Evolutionary conservation across 1,140 invertebrate genomes (phyloP).

Genomic region (Macrostomum lignano): DNA sequence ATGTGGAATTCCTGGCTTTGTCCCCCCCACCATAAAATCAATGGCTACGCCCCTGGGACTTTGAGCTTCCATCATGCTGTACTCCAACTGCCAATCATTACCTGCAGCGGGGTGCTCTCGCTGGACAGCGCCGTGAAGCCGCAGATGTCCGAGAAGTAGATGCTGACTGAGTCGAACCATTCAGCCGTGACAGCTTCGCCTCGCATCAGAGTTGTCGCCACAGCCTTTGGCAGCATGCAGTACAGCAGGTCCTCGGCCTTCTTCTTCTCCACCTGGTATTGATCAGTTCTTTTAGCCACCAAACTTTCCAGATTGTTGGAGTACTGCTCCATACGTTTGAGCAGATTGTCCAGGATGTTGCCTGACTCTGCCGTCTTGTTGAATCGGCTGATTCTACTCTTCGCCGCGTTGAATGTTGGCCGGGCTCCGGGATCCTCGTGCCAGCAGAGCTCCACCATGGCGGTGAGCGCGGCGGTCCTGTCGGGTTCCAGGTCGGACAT

Average conservation of each 20-base stretch:
- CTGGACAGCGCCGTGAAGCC: conserved; percentile 72
- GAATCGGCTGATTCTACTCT: too few species aligned
- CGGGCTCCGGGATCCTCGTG: too few species aligned
- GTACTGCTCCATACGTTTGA: conserved; percentile 92
- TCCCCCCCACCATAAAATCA: too few species aligned
- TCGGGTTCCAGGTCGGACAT: too few species aligned
- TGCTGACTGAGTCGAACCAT: conserved; percentile 68
- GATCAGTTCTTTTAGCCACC: conserved; percentile 71
- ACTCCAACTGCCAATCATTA: too few species aligned
- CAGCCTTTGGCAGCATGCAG: conserved; percentile 61
- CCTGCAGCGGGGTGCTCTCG: conserved; percentile 57
- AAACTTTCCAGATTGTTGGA: conserved; percentile 78
- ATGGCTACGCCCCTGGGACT: too few species aligned
- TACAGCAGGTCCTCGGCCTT: conserved; percentile 84
- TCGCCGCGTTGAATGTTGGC: too few species aligned
- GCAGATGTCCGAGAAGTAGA: conserved; percentile 86
- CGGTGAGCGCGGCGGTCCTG: too few species aligned
- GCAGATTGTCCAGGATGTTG: conserved; percentile 67
- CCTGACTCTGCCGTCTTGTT: too few species aligned
- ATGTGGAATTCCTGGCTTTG: too few species aligned
- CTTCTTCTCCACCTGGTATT: conserved; percentile 78
- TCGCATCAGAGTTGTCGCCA: conserved; percentile 56
- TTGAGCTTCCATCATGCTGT: too few species aligned
- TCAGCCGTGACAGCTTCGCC: conserved; percentile 67
- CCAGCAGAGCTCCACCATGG: too few species aligned